Evolutionary conservation across 2,797 vertebrate genomes (phyloP).

Genomic region (Sibirionetta formosa): DNA sequence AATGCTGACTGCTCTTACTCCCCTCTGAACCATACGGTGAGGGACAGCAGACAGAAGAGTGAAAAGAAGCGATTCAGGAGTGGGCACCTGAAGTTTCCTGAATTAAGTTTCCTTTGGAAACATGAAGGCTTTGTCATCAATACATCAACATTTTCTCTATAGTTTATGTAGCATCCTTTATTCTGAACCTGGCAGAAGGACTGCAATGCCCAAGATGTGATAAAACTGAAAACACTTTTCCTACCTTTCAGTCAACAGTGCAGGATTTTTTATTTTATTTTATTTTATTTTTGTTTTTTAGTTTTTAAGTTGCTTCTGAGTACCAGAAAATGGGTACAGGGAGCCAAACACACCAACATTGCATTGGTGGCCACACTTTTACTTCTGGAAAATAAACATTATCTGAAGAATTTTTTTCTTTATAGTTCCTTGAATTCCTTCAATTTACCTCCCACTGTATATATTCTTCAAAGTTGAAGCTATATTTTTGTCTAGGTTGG

Average conservation of each 20-base stretch:
- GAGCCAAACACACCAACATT: not conserved
- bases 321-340: not conserved
- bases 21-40: not conserved
- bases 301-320: accelerated
- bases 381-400: not conserved
- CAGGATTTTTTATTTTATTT: not conserved
- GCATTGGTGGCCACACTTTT: not conserved
- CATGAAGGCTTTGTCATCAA: not conserved
- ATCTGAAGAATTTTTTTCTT: not conserved
- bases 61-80: not conserved
- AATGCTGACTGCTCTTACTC: accelerated
- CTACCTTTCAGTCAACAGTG: not conserved
- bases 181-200: not conserved
- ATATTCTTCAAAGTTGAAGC: slow-evolving; percentile 2
- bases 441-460: not conserved
- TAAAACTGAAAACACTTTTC: not conserved
- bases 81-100: not conserved
- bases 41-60: not conserved
- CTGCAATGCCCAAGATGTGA: not conserved
- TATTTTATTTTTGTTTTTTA: too few species aligned
- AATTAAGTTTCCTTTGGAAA: not conserved
- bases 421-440: not conserved
- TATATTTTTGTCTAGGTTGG: slow-evolving; percentile 14
- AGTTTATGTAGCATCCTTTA: not conserved
- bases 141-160: accelerated